Evolutionary conservation across 2,888 invertebrate species (phyloP).

Genomic region (Arrhopalites spinosus): DNA sequence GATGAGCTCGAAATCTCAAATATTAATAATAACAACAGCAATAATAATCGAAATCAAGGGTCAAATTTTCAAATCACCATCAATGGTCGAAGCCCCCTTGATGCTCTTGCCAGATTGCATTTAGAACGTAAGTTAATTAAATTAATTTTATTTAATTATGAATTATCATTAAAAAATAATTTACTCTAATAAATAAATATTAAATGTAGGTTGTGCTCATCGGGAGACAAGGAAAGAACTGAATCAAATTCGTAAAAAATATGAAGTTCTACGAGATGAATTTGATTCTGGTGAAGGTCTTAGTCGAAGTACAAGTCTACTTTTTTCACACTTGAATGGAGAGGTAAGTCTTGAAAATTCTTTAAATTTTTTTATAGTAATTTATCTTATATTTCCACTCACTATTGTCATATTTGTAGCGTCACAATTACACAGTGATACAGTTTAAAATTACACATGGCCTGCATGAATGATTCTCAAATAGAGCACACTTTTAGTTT

Average conservation of each 20-base stretch:
- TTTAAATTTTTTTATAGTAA: not conserved
- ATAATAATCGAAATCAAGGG: constrained; percentile 26
- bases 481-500: too few relatives aligned
- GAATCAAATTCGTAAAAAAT: constrained; percentile 56
- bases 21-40: constrained; percentile 34
- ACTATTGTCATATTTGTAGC: too few relatives aligned
- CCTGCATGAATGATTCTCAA: too few relatives aligned
- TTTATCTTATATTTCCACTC: constrained; percentile 1
- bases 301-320: constrained; percentile 50
- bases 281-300: constrained; percentile 56
- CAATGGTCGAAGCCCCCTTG: constrained; percentile 53
- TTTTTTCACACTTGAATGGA: constrained; percentile 52
- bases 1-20: constrained; percentile 42
- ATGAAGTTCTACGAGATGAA: constrained; percentile 56
- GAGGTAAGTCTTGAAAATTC: constrained; percentile 46
- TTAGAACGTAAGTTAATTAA: too few relatives aligned
- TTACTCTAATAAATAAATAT: too few relatives aligned
- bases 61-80: constrained; percentile 49
- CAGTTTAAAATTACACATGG: not conserved
- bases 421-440: too few relatives aligned
- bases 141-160: too few relatives aligned
- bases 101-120: constrained; percentile 57
- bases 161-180: too few relatives aligned
- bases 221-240: constrained; percentile 56
- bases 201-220: constrained; percentile 57